phyloP scores from a whole-genome alignment of 2,797 vertebrate genomes.

The Pipistrellus pipistrellus region DNA sequence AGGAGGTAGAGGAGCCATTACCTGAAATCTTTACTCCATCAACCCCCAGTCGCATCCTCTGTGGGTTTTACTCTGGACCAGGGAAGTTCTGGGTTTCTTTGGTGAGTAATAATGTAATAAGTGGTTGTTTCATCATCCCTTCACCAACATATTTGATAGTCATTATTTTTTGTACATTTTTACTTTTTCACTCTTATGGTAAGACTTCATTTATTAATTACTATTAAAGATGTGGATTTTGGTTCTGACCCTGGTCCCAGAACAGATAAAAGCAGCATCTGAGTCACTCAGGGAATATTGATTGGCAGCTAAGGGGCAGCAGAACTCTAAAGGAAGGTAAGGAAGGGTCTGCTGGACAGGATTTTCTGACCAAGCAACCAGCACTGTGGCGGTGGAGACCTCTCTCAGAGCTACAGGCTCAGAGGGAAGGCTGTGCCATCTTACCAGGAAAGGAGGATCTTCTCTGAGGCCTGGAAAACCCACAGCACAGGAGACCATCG shows the following conservation, averaged over 20 bases:
- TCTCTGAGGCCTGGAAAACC: too few species aligned
- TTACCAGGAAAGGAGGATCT: too few species aligned
- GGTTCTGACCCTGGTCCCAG: neutral
- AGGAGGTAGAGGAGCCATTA: slow-evolving; percentile 89
- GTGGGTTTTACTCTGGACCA: slow-evolving; percentile 94
- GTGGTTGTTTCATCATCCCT: neutral
- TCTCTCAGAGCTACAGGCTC: too few species aligned
- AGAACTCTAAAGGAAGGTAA: too few species aligned
- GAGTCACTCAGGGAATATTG: too few species aligned
- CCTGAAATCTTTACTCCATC: slow-evolving; percentile 91
- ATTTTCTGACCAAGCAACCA: too few species aligned
- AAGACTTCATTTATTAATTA: slow-evolving; percentile 21
- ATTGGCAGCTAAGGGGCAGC: too few species aligned
- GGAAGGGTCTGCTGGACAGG: too few species aligned
- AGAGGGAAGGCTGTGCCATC: too few species aligned
- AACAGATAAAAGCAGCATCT: too few species aligned
- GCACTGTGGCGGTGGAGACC: too few species aligned
- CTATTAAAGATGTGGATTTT: neutral
- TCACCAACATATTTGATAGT: neutral
- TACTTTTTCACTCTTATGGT: neutral
- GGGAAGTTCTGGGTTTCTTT: slow-evolving; percentile 96
- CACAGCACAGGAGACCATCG: too few species aligned
- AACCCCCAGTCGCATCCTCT: slow-evolving; percentile 92
- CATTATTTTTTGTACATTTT: neutral
- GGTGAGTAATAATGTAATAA: slow-evolving; percentile 87